Percentiles rank a stretch among this genome's conserved stretches.
Evolutionary conservation across 2,888 invertebrate species (phyloP).

Genomic region (Callimorpha dominula): DNA sequence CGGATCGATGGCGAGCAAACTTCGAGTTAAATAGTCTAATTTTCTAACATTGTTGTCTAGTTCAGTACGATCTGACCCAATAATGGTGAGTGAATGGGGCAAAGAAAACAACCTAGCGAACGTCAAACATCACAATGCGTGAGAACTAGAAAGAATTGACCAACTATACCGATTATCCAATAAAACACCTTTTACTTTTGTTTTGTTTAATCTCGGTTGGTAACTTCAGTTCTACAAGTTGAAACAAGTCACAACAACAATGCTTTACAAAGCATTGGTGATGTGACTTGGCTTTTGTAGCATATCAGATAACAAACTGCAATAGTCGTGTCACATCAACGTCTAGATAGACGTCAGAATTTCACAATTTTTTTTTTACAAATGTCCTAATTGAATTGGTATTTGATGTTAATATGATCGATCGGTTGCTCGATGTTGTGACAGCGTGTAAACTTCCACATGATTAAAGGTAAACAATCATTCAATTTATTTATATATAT

Average conservation of each 20-base stretch:
- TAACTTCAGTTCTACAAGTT: background rate
- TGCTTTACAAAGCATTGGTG: slow-evolving; percentile 1
- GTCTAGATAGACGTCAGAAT: background rate
- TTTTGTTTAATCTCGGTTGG: slow-evolving; percentile 1
- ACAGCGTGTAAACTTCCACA: background rate
- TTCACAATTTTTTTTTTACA: background rate
- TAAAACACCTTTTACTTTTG: slow-evolving; percentile 19
- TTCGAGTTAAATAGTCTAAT: slow-evolving; percentile 58
- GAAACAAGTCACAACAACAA: no score
- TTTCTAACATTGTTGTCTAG: slow-evolving; percentile 57
- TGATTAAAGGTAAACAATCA: background rate
- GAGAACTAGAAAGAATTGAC: slow-evolving; percentile 59
- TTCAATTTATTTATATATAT: background rate
- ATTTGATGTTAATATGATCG: slow-evolving; percentile 15
- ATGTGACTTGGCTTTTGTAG: slow-evolving; percentile 5
- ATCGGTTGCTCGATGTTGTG: slow-evolving; percentile 9
- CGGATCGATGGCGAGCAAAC: slow-evolving; percentile 53
- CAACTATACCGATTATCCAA: slow-evolving; percentile 43
- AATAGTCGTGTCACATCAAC: background rate
- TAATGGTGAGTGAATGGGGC: slow-evolving; percentile 57
- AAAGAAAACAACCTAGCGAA: slow-evolving; percentile 57
- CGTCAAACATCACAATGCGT: slow-evolving; percentile 47
- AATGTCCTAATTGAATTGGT: slow-evolving; percentile 18
- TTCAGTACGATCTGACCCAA: slow-evolving; percentile 43
- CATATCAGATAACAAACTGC: background rate